A percentile compares a stretch with the other conserved stretches of the same genome.
Conservation (phyloP, 2,113 vertebrate genomes). For the Melospiza georgiana region DNA sequence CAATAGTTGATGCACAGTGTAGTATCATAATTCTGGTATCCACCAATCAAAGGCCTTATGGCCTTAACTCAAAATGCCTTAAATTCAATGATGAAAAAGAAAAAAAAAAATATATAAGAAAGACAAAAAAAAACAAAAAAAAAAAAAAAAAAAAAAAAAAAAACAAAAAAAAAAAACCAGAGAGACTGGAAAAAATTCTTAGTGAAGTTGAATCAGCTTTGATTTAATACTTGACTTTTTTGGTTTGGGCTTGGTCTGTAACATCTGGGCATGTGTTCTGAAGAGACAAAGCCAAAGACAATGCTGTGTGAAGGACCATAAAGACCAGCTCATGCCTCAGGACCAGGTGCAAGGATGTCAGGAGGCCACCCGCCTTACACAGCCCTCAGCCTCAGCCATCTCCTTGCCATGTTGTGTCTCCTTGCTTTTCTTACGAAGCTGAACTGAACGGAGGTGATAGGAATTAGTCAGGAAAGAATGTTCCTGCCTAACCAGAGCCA, state of each 20-base stretch:
- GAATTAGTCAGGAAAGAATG: neutral
- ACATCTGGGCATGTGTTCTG: neutral
- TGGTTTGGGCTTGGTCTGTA: neutral
- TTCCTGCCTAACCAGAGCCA: neutral
- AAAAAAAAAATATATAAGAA: too few species aligned
- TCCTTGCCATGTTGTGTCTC: neutral
- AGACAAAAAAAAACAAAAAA: neutral
- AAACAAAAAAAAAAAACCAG: neutral
- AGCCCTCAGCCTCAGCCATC: rapidly evolving
- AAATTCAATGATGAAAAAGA: neutral
- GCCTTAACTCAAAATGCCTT: neutral
- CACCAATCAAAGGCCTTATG: neutral
- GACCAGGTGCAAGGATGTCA: neutral
- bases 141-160: too few species aligned
- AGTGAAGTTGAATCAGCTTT: neutral
- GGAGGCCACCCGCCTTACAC: rapidly evolving
- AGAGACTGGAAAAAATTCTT: neutral
- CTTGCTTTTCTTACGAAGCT: neutral
- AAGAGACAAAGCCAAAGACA: neutral
- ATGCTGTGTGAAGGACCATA: neutral
- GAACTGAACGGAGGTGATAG: neutral
- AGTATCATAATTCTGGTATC: neutral
- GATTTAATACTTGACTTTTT: neutral
- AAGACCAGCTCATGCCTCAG: neutral
- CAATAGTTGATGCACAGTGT: neutral